Conservation (phyloP, 2,113 vertebrate genomes). For the Melanotaenia duboulayi region DNA sequence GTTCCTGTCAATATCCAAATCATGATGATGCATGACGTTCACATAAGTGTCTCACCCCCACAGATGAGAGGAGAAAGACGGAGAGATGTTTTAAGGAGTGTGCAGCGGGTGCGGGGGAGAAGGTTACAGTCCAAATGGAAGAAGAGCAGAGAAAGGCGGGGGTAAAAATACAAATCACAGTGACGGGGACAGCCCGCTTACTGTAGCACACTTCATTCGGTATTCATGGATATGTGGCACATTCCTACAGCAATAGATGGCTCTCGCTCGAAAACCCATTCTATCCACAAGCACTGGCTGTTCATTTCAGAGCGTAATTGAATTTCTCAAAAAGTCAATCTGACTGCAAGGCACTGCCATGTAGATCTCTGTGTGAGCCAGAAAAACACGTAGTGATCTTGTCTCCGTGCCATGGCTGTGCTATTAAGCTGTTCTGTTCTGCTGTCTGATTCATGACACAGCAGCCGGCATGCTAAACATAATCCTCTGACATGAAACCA, state of each 20-base stretch:
- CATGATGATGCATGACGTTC: conserved; percentile 34
- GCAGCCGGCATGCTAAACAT: conserved; percentile 67
- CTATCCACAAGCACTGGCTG: conserved; percentile 53
- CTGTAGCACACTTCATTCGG: conserved; percentile 66
- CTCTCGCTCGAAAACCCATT: conserved; percentile 52
- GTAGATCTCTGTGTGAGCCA: conserved; percentile 8
- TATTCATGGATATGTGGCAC: conserved; percentile 73
- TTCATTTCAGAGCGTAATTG: conserved; percentile 66
- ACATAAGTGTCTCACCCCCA: conserved; percentile 40
- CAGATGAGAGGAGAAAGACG: conserved; percentile 20
- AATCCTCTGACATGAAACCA: conserved; percentile 71
- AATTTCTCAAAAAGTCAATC: conserved; percentile 64
- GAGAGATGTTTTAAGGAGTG: conserved; percentile 47
- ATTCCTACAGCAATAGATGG: conserved; percentile 56
- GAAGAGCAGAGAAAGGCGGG: conserved; percentile 2
- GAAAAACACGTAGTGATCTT: conserved; percentile 30
- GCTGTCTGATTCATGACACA: conserved; percentile 70
- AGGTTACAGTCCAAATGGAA: conserved; percentile 58
- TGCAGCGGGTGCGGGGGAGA: conserved; percentile 30
- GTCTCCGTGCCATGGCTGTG: conserved; percentile 35
- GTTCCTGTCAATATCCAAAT: conserved; percentile 27
- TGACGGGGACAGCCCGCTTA: conserved; percentile 57
- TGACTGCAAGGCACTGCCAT: conserved; percentile 48
- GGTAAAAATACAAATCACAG: conserved; percentile 72
- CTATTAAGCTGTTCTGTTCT: conserved; percentile 60